phyloP scores from a whole-genome alignment of 2,888 invertebrate genomes.

The Microctonus brassicae region DNA sequence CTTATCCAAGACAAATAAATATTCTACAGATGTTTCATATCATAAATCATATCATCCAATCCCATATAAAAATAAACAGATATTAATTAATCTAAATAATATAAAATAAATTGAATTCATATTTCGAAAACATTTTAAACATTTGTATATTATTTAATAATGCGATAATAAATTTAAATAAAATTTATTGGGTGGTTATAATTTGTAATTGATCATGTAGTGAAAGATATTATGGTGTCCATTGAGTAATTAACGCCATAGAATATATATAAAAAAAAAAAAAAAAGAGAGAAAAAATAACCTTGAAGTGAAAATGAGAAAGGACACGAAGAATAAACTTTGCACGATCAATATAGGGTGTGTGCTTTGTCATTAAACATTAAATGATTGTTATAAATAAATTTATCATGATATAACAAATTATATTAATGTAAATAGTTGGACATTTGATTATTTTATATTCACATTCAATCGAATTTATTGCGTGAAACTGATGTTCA shows the following conservation, averaged over 20 bases:
- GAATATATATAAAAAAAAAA: background rate
- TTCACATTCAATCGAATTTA: slow-evolving; percentile 10
- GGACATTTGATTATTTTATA: slow-evolving; percentile 4
- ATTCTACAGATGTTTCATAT: no score
- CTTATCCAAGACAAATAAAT: background rate
- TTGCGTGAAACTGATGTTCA: slow-evolving; percentile 5
- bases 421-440: background rate
- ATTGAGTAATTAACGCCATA: background rate
- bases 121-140: no score
- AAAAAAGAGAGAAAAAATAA: background rate
- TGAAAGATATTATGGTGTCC: background rate
- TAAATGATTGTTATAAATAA: background rate
- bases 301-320: background rate
- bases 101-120: no score
- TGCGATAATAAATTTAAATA: no score
- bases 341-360: background rate
- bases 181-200: background rate
- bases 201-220: background rate
- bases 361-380: background rate
- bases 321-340: background rate
- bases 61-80: no score
- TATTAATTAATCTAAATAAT: no score
- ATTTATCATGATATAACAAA: background rate
- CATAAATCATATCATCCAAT: no score
- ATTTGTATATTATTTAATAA: no score